phyloP scores from a whole-genome alignment of 2,113 vertebrate genomes.

The Istiophorus platypterus region DNA sequence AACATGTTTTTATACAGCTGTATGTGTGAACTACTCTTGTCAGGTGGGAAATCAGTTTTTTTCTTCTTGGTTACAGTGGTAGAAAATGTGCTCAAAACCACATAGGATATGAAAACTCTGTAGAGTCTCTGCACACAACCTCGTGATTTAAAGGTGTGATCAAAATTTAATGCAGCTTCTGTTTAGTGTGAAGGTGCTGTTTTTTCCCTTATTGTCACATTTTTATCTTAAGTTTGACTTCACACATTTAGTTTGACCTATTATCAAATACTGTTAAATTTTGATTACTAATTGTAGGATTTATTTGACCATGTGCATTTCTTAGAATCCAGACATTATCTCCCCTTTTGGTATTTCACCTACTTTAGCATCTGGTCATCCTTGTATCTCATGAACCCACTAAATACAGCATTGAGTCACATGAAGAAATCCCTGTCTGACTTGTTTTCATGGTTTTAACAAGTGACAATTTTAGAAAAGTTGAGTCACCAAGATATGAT shows the following conservation, averaged over 20 bases:
- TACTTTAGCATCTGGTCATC: conserved; percentile 5
- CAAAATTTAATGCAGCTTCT: background rate
- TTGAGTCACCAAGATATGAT: background rate
- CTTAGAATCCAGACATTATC: background rate
- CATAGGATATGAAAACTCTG: conserved; percentile 6
- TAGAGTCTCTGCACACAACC: background rate
- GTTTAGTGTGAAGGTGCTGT: conserved; percentile 39
- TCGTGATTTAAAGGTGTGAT: conserved; percentile 27
- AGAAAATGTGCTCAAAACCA: conserved; percentile 59
- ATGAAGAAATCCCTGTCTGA: conserved; percentile 2
- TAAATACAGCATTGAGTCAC: conserved; percentile 44
- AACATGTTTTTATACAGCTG: rapidly evolving
- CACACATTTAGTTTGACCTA: background rate
- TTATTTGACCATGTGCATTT: background rate
- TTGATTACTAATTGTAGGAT: background rate
- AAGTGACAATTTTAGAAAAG: background rate
- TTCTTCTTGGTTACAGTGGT: background rate
- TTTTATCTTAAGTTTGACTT: background rate
- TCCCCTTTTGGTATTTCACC: background rate
- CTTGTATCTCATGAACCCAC: conserved; percentile 18
- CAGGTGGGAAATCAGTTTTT: conserved; percentile 22
- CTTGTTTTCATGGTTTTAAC: background rate
- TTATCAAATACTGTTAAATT: background rate
- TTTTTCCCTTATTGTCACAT: background rate
- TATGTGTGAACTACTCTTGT: background rate